Conservation (phyloP, 2,797 vertebrate genomes). For the Clarias laeviceps region DNA sequence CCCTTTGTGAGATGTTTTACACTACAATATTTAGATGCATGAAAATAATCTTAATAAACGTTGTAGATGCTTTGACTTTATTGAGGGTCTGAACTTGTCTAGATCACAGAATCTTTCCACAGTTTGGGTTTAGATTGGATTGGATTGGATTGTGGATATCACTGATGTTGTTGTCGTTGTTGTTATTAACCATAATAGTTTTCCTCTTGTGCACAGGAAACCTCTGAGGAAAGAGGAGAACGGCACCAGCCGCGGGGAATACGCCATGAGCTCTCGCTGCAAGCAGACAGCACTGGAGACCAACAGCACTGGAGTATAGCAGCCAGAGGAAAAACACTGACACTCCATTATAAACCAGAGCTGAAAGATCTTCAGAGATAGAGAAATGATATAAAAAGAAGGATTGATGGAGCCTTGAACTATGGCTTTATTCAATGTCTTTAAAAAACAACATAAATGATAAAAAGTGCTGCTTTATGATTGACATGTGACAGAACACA, state of each 20-base stretch:
- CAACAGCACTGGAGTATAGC: slow-evolving; percentile 78
- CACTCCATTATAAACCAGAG: not conserved
- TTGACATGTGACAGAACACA: not conserved
- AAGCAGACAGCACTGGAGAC: slow-evolving; percentile 75
- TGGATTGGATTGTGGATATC: not conserved
- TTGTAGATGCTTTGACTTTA: not conserved
- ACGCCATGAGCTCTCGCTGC: slow-evolving; percentile 84
- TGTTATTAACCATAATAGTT: not conserved
- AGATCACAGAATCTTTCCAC: not conserved
- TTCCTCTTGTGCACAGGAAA: slow-evolving; percentile 74
- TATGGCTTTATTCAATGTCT: slow-evolving; percentile 26
- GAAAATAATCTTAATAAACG: not conserved
- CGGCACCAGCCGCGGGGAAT: slow-evolving; percentile 78
- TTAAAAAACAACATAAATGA: slow-evolving; percentile 7
- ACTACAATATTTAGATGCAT: not conserved
- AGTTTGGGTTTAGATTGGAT: not conserved
- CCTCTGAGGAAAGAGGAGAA: slow-evolving; percentile 86
- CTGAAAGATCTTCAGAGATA: slow-evolving; percentile 25
- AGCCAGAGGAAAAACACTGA: slow-evolving; percentile 16
- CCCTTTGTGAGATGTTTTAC: not conserved
- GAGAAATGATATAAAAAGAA: slow-evolving; percentile 37
- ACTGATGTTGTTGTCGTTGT: not conserved
- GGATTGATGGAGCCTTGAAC: slow-evolving; percentile 35
- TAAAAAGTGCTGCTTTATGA: slow-evolving; percentile 19
- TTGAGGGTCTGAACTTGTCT: not conserved